Conservation (phyloP, 2,888 invertebrate genomes). For the Malthinus seriepunctatus region DNA sequence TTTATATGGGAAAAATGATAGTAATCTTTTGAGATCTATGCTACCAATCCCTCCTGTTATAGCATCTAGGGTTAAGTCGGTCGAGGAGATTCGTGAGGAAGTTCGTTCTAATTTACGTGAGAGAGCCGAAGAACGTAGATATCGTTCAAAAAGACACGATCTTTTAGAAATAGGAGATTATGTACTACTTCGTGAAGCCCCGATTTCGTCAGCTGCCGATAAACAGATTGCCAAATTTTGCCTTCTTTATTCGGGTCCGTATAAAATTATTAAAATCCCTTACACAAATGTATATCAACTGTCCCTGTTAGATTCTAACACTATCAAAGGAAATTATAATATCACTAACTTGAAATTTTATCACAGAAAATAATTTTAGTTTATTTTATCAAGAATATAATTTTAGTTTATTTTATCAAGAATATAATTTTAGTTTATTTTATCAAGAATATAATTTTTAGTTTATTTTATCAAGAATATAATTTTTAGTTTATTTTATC, state of each 20-base stretch:
- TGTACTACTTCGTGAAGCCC: constrained; percentile 8
- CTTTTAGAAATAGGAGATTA: constrained; percentile 5
- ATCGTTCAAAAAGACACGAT: background rate
- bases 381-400: no score
- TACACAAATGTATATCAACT: constrained; percentile 13
- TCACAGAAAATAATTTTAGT: no score
- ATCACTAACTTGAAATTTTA: constrained; percentile 11
- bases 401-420: no score
- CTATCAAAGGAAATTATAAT: constrained; percentile 11
- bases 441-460: no score
- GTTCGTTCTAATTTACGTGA: background rate
- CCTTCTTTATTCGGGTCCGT: constrained; percentile 15
- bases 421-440: no score
- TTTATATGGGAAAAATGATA: background rate
- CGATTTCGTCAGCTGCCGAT: constrained; percentile 7
- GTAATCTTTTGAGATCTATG: background rate
- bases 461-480: no score
- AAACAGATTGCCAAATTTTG: constrained; percentile 9
- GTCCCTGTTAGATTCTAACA: background rate
- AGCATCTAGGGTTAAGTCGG: background rate
- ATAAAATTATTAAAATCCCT: constrained; percentile 1
- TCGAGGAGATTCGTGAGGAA: background rate
- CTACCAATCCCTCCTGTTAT: background rate
- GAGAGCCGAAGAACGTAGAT: background rate
- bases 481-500: no score